Percentiles rank a stretch among this genome's conserved stretches.
Evolutionary conservation across 2,888 invertebrate genomes (phyloP).

Genomic region (Diaperis boleti): DNA sequence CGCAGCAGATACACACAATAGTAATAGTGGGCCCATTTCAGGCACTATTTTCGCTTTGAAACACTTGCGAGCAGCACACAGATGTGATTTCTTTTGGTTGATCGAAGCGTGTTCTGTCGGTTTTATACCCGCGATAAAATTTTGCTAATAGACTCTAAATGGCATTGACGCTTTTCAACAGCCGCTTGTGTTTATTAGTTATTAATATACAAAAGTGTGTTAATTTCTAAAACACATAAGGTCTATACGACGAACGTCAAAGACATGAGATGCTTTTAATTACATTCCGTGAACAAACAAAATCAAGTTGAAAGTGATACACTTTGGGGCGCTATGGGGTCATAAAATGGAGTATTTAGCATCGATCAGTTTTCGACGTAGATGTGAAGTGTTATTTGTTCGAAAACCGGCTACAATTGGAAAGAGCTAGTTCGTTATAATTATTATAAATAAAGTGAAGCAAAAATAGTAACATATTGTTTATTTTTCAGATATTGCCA

Average conservation of each 20-base stretch:
- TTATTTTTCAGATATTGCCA: no score
- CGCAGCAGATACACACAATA: slow-evolving; percentile 14
- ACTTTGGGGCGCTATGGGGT: neutral
- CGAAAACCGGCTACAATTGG: no score
- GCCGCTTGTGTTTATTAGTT: slow-evolving; percentile 37
- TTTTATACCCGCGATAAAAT: slow-evolving; percentile 31
- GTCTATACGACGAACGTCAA: slow-evolving; percentile 38
- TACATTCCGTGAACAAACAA: slow-evolving; percentile 17
- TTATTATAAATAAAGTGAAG: no score
- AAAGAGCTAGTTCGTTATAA: no score
- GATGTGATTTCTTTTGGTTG: slow-evolving; percentile 28
- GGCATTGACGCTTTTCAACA: slow-evolving; percentile 42
- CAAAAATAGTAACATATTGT: no score
- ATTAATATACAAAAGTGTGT: slow-evolving; percentile 30
- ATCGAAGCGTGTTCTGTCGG: neutral
- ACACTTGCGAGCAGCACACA: slow-evolving; percentile 16
- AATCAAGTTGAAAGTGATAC: neutral
- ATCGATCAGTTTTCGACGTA: neutral
- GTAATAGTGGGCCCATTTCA: slow-evolving; percentile 18
- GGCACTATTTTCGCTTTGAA: slow-evolving; percentile 8
- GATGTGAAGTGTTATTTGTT: neutral
- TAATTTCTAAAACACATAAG: slow-evolving; percentile 34
- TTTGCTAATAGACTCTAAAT: slow-evolving; percentile 42
- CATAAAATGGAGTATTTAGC: neutral
- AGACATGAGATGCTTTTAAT: slow-evolving; percentile 22